phyloP scores from a whole-genome alignment of 2,797 vertebrate species.

The Gadopsis bispinosus region DNA sequence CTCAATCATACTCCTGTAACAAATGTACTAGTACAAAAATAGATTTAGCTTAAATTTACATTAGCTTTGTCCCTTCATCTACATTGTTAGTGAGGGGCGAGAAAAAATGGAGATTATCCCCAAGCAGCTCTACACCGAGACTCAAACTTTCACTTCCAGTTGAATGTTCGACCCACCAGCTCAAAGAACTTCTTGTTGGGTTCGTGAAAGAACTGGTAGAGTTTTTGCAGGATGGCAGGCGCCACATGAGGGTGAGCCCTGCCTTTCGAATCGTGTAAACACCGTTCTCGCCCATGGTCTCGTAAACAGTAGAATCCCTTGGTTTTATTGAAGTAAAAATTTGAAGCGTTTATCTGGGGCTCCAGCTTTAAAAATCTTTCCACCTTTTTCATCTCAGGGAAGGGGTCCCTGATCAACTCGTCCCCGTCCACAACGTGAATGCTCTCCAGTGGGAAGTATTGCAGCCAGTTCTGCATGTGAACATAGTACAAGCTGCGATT shows the following conservation, averaged over 20 bases:
- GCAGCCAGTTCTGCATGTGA: slow-evolving; percentile 95
- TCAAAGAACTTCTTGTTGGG: slow-evolving; percentile 96
- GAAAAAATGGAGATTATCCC: slow-evolving; percentile 31
- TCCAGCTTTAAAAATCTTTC: slow-evolving; percentile 91
- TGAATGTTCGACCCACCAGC: slow-evolving; percentile 93
- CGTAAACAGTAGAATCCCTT: slow-evolving; percentile 97
- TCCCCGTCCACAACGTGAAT: slow-evolving; percentile 96
- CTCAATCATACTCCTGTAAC: slow-evolving; percentile 48
- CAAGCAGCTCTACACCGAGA: slow-evolving; percentile 6
- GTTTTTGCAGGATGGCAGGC: slow-evolving; percentile 88
- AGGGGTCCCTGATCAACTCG: slow-evolving; percentile 91
- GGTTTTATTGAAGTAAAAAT: slow-evolving; percentile 98
- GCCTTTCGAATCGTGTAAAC: slow-evolving; percentile 96
- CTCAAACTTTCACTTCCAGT: slow-evolving; percentile 88
- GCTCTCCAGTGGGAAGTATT: slow-evolving; percentile 88
- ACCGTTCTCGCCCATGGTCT: slow-evolving; percentile 91
- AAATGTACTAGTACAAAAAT: slow-evolving; percentile 90
- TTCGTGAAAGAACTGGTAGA: slow-evolving; percentile 92
- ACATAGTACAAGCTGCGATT: slow-evolving; percentile 94
- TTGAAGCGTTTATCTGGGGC: slow-evolving; percentile 92
- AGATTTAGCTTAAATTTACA: slow-evolving; percentile 89
- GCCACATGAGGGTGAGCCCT: slow-evolving; percentile 91
- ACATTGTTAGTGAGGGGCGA: slow-evolving; percentile 46
- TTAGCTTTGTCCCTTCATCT: slow-evolving; percentile 59
- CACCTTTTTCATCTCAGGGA: slow-evolving; percentile 93